These are phyloP conservation scores for Nudaria mundana DNA, from an alignment of 2,888 invertebrate genomes.

Conservation along the genomic window DNA sequence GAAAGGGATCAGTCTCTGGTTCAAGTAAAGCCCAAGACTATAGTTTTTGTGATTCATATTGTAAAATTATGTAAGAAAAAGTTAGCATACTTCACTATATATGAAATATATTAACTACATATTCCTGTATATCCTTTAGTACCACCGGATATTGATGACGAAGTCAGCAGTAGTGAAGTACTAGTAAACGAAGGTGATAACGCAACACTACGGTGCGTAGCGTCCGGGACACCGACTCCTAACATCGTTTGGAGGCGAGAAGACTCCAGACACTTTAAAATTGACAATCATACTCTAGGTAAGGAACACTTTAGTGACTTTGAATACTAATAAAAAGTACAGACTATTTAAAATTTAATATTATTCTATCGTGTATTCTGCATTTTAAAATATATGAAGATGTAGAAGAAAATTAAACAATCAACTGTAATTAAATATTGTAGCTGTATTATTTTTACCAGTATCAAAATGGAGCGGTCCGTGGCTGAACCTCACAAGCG, in stretches of 20 bases:
- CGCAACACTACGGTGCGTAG: slow-evolving; percentile 88
- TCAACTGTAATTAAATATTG: too few relatives aligned
- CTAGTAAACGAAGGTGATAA: slow-evolving; percentile 90
- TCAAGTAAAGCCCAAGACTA: too few relatives aligned
- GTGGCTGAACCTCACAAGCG: slow-evolving; percentile 76
- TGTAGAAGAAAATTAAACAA: too few relatives aligned
- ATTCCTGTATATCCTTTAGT: slow-evolving; percentile 66
- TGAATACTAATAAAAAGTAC: too few relatives aligned
- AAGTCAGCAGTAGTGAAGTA: slow-evolving; percentile 87
- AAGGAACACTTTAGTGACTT: too few relatives aligned
- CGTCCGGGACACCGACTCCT: slow-evolving; percentile 90
- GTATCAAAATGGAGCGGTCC: slow-evolving; percentile 79
- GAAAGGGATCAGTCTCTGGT: too few relatives aligned
- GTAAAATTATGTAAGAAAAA: too few relatives aligned
- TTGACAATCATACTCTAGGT: slow-evolving; percentile 70
- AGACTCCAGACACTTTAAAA: slow-evolving; percentile 83
- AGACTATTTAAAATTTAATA: too few relatives aligned
- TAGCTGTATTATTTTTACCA: slow-evolving; percentile 40
- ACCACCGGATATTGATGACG: slow-evolving; percentile 89
- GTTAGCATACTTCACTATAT: too few relatives aligned
- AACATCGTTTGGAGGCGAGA: slow-evolving; percentile 91
- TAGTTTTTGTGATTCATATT: too few relatives aligned
- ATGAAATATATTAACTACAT: background rate
- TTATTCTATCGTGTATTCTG: too few relatives aligned
- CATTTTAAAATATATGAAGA: too few relatives aligned